Conservation (phyloP, 1,140 invertebrate genomes). For the Laupala kohalensis region DNA sequence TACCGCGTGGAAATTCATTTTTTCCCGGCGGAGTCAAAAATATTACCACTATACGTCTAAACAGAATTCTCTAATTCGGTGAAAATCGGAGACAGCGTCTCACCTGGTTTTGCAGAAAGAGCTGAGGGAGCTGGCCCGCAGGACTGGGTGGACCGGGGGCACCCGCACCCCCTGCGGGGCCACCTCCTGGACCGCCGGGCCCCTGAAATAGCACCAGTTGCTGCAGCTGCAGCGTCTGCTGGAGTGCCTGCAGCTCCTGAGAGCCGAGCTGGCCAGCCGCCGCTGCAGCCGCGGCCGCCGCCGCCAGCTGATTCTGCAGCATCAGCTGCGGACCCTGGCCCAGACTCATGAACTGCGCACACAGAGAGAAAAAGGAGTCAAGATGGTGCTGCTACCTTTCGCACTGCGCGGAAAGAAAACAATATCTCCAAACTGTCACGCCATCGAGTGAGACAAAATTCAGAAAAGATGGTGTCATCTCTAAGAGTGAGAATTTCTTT, state of each 20-base stretch:
- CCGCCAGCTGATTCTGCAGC: slow-evolving; percentile 33
- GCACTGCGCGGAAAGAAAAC: too few species aligned
- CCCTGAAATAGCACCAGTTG: slow-evolving; percentile 58
- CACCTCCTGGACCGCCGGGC: slow-evolving; percentile 30
- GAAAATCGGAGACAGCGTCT: slow-evolving; percentile 2
- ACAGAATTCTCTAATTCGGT: too few species aligned
- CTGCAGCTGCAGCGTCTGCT: slow-evolving; percentile 50
- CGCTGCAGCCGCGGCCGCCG: slow-evolving; percentile 26
- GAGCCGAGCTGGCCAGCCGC: slow-evolving; percentile 32
- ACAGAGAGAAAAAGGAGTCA: too few species aligned
- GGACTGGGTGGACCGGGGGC: slow-evolving; percentile 51
- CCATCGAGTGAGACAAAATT: too few species aligned
- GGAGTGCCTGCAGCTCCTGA: slow-evolving; percentile 47
- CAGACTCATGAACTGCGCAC: slow-evolving; percentile 37
- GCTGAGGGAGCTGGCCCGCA: slow-evolving; percentile 43
- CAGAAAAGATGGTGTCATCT: too few species aligned
- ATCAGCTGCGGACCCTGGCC: slow-evolving; percentile 30
- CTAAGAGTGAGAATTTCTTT: too few species aligned
- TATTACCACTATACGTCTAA: too few species aligned
- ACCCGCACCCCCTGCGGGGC: slow-evolving; percentile 54
- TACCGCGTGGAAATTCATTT: too few species aligned
- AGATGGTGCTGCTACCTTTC: too few species aligned
- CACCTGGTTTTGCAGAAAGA: slow-evolving; percentile 72
- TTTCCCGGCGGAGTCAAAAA: too few species aligned
- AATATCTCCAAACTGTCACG: too few species aligned